These are phyloP conservation scores for Vanessa atalanta DNA, from an alignment of 1,140 invertebrate genomes.

Conservation along the genomic window DNA sequence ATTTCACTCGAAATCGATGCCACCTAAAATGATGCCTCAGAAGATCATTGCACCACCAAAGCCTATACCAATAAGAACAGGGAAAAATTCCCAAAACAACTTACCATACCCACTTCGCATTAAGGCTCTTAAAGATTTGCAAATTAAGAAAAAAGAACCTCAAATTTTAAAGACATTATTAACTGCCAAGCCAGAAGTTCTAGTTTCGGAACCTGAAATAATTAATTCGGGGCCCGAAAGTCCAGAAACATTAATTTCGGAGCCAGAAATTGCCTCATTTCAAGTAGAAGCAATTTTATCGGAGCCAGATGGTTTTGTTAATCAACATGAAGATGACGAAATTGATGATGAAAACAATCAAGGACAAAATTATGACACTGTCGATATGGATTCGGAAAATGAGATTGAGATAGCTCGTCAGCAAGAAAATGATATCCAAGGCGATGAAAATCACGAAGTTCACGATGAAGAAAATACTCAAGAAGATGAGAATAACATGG, in stretches of 20 bases:
- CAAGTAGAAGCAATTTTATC: conserved; percentile 78
- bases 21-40: conserved; percentile 59
- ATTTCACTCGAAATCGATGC: conserved; percentile 59
- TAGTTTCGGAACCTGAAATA: conserved; percentile 76
- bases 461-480: conserved; percentile 43
- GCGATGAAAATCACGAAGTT: conserved; percentile 45
- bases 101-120: conserved; percentile 74
- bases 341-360: conserved; percentile 59
- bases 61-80: conserved; percentile 66
- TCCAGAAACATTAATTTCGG: conserved; percentile 77
- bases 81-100: conserved; percentile 60
- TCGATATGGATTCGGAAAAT: conserved; percentile 74
- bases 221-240: conserved; percentile 75
- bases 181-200: conserved; percentile 70
- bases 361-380: conserved; percentile 68
- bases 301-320: conserved; percentile 65
- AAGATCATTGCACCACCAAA: conserved; percentile 60
- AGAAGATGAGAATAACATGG: conserved; percentile 55
- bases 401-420: conserved; percentile 75
- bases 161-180: conserved; percentile 78
- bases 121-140: conserved; percentile 74
- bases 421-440: conserved; percentile 48
- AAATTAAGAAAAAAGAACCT: conserved; percentile 78
- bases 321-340: conserved; percentile 61
- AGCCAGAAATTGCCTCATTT: conserved; percentile 76